Evolutionary conservation across 2,888 invertebrate genomes (phyloP).

Genomic region (Thalpophila matura): DNA sequence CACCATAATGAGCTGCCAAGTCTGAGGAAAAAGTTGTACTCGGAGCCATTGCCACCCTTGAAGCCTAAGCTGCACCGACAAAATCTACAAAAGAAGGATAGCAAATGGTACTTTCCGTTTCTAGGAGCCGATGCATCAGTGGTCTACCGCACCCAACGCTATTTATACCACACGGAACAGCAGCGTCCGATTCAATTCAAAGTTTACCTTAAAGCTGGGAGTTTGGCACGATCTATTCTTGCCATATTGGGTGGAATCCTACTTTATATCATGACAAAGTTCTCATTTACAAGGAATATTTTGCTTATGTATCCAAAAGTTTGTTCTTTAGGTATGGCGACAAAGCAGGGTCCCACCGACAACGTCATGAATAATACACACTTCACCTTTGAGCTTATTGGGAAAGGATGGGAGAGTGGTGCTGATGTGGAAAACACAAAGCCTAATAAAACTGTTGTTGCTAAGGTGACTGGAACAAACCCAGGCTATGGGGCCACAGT

Average conservation of each 20-base stretch:
- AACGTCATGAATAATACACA: conserved; percentile 90
- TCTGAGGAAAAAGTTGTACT: conserved; percentile 93
- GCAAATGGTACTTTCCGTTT: conserved; percentile 94
- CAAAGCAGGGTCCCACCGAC: conserved; percentile 92
- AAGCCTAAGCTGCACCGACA: conserved; percentile 91
- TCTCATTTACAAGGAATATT: conserved; percentile 67
- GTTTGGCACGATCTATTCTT: conserved; percentile 78
- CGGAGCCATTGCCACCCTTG: conserved; percentile 91
- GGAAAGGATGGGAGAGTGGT: conserved; percentile 94
- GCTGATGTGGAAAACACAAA: conserved; percentile 86
- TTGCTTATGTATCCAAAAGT: conserved; percentile 79
- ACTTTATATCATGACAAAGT: conserved; percentile 68
- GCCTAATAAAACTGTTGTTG: conserved; percentile 92
- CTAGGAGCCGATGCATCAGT: conserved; percentile 96
- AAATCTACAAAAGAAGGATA: conserved; percentile 86
- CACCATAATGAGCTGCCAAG: conserved; percentile 91
- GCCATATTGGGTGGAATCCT: conserved; percentile 90
- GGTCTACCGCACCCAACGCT: conserved; percentile 95
- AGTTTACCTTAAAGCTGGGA: conserved; percentile 92
- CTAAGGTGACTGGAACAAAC: conserved; percentile 92
- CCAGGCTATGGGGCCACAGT: conserved; percentile 97
- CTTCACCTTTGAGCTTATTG: conserved; percentile 93
- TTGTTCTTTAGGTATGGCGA: conserved; percentile 93
- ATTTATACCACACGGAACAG: conserved; percentile 92
- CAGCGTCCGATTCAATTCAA: conserved; percentile 95